These are phyloP conservation scores for Spinus pinus DNA, from an alignment of 2,797 vertebrate species.

Conservation along the genomic window DNA sequence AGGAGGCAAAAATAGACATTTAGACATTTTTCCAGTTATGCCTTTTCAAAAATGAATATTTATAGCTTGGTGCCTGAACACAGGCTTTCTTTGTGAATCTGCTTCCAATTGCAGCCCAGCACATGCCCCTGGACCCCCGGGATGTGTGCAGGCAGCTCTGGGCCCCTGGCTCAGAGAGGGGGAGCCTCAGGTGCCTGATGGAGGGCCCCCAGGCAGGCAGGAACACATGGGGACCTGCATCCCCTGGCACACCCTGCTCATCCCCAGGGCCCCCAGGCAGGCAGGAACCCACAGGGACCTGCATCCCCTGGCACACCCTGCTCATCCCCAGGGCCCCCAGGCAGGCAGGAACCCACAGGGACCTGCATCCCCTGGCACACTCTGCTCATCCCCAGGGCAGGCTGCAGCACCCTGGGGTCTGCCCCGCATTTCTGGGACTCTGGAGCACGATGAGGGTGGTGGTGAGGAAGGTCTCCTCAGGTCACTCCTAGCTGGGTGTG, in stretches of 20 bases:
- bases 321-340: no score
- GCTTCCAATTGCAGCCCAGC: neutral
- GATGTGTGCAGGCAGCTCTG: neutral
- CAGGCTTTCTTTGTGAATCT: constrained; percentile 65
- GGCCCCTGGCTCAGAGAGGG: neutral
- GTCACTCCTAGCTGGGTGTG: rapidly evolving
- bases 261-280: no score
- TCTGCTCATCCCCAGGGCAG: neutral
- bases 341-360: rapidly evolving
- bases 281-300: no score
- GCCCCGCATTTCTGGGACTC: neutral
- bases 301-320: no score
- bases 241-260: no score
- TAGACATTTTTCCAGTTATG: constrained; percentile 75
- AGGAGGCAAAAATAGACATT: constrained; percentile 76
- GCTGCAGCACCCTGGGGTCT: neutral
- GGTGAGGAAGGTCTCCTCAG: neutral
- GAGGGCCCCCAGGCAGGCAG: rapidly evolving
- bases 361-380: neutral
- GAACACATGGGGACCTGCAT: neutral
- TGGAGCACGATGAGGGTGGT: neutral
- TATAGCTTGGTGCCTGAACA: constrained; percentile 58
- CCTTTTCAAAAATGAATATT: constrained; percentile 68
- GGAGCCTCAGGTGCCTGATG: neutral
- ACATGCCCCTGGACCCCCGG: neutral